Evolutionary conservation across 2,113 vertebrate genomes (phyloP), one percentile per base, ranked within the genome.

Genomic region (Aramus guarauna): DNA sequence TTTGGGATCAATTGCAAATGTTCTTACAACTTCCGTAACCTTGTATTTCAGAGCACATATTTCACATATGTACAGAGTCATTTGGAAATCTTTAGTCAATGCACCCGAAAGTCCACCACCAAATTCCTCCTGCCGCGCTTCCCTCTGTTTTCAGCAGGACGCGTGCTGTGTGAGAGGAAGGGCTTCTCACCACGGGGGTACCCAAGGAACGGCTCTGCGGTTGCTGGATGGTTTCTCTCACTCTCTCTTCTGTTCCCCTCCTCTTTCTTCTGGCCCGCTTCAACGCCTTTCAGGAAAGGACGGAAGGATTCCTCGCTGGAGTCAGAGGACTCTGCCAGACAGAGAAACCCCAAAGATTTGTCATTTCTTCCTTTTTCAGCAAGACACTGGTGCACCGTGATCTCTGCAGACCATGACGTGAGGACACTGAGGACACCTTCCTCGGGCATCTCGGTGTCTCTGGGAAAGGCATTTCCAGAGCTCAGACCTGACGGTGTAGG

Each of bases 91-190:
- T 43, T 53, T 26, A 47, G 39, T 43, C 26, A 41, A 12, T 12
- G 36, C 22, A 12, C 8, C 5, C 4, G 4, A 20, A 52, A 29
- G 39, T 16, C 41, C n/a, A 41, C 18, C 52, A 29, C 21, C 1
- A 3, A 12, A 12, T 16, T 18, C 1, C 4, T 26, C 34, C 64
- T 20, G 50, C 43, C 8, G 7, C 0, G 5, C 16, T 32, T 60
- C 53, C 27, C 60, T 64, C 43, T 24, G 30, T 21, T 60, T 39
- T 17, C 79, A 12, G 34, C 73, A 53, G 43, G 37, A 53, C 34
- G 20, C 4, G 1, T 13, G 29, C 36, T 18, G 39, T 30, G 26
- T 34, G 50, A 48, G 37, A 36, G 41, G 27, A 34, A 5, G 24
- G 37, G 32, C 53, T 68, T 29, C 55, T 85, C 20, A 39, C 72